Percentiles rank a stretch among this genome's conserved stretches.
phyloP scores from a whole-genome alignment of 2,797 vertebrate genomes.

The Sebastiscus albofasciatus region DNA sequence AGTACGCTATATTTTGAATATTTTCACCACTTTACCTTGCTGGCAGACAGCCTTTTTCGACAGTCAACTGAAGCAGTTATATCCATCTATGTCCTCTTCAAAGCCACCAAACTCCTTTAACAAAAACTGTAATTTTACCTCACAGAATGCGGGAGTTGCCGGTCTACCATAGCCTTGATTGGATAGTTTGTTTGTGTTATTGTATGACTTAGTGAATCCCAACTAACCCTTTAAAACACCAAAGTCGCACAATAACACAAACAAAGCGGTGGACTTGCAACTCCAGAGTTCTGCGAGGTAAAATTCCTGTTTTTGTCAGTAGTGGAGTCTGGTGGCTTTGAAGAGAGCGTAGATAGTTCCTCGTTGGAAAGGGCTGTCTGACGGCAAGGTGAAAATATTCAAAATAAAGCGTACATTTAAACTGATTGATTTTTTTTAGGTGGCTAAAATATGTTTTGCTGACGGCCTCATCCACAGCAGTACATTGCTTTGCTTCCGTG shows the following conservation, averaged over 20 bases:
- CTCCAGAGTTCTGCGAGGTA: background rate
- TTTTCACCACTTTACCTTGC: background rate
- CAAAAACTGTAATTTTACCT: background rate
- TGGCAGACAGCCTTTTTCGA: background rate
- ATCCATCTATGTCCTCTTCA: background rate
- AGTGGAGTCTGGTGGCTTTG: background rate
- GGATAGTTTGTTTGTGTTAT: background rate
- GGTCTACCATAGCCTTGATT: background rate
- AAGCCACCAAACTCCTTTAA: background rate
- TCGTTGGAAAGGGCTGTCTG: no score
- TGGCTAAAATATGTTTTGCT: background rate
- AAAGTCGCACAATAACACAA: background rate
- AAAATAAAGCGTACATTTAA: background rate
- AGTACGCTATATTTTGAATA: background rate
- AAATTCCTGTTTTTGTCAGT: background rate
- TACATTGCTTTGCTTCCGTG: background rate
- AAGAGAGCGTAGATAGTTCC: background rate
- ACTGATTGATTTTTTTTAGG: background rate
- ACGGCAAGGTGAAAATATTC: background rate
- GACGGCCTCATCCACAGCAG: background rate
- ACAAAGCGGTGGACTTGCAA: background rate
- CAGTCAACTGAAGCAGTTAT: background rate
- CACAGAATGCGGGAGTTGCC: background rate
- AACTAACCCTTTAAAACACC: background rate
- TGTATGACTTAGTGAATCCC: background rate